Base-by-base conservation (phyloP, 1,140 invertebrate species). In the Akabosia matsudoensis region DNA sequence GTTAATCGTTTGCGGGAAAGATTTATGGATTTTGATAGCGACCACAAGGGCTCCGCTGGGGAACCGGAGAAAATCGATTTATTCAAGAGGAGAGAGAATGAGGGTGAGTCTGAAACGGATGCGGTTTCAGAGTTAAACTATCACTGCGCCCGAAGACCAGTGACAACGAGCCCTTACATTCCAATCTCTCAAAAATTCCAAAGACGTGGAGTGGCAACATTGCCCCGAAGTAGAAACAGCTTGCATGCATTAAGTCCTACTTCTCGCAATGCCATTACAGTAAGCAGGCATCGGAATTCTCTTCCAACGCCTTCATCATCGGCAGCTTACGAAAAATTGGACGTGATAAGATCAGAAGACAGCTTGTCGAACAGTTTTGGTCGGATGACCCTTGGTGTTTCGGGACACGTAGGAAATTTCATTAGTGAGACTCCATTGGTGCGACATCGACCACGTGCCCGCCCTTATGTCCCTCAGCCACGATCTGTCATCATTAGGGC, bases 11-110 rank as follows among this genome's bases (percentile, higher is more conserved):
- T 67, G 28, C 24, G 61, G 28, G 61, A 67, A 7, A 67, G 31
- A 67, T 67, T 67, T 67, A 67, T 67, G 61, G 61, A 67, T 67
- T 67, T 30, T 31, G 61, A 67, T 7, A 67, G 4, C 28, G 31
- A 28, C 61, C 61, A 30, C 14, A 56, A 56, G 54, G 54, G 54
- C 10, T 56, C 54, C 22, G 4, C 22, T 56, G 54, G 54, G 54
- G 54, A 10, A 45, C 7, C 7, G 3, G 10, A 24, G 24, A 3
- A 56, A 56, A 3, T 13, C 4, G 3, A 56, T 22, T 4, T 56
- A 16, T 4, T 56, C 54, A 56, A 10, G 7, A 7, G 10, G 4
- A 56, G 24, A n/a, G 54, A 56, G 24, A 56, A 56, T 16, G 54
- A 56, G 7, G 13, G 4, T 13, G 18, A 45, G 18, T 10, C 7